Percentiles rank a stretch among this genome's conserved stretches.
These are phyloP conservation scores for Cathartes aura DNA, from an alignment of 2,113 vertebrate genomes.

Conservation along the genomic window DNA sequence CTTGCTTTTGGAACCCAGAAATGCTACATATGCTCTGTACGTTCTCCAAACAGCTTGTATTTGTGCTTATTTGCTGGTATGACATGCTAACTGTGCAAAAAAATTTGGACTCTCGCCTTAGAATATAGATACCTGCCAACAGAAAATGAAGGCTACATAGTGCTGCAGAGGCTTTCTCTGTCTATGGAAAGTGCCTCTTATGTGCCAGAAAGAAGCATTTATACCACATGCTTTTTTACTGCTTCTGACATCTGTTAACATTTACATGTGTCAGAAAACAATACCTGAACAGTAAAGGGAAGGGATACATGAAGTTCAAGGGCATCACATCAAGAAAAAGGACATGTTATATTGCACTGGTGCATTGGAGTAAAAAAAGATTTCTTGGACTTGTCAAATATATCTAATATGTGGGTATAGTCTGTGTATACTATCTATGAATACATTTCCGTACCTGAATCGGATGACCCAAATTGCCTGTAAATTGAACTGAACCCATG, in stretches of 20 bases:
- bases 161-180: slow-evolving; percentile 47
- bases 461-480: neutral
- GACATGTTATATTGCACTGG: neutral
- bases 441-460: neutral
- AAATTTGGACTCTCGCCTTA: slow-evolving; percentile 39
- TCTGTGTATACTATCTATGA: neutral
- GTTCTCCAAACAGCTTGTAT: slow-evolving; percentile 60
- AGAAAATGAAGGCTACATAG: slow-evolving; percentile 56
- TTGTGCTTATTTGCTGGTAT: slow-evolving; percentile 64
- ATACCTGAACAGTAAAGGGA: slow-evolving; percentile 54
- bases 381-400: slow-evolving; percentile 3
- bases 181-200: slow-evolving; percentile 58
- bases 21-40: slow-evolving; percentile 27
- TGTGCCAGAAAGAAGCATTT: slow-evolving; percentile 62
- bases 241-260: slow-evolving; percentile 63
- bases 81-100: slow-evolving; percentile 68
- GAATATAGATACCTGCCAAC: slow-evolving; percentile 64
- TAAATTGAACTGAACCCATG: neutral
- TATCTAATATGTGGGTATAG: neutral
- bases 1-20: slow-evolving; percentile 38
- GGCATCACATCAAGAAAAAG: slow-evolving; percentile 24
- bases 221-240: slow-evolving; percentile 51
- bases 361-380: neutral
- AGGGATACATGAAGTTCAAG: slow-evolving; percentile 43
- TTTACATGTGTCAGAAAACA: slow-evolving; percentile 65